Percentiles rank a stretch among this genome's conserved stretches.
Evolutionary conservation across 1,140 invertebrate genomes (phyloP).

Genomic region (Pentalonia nigronervosa): DNA sequence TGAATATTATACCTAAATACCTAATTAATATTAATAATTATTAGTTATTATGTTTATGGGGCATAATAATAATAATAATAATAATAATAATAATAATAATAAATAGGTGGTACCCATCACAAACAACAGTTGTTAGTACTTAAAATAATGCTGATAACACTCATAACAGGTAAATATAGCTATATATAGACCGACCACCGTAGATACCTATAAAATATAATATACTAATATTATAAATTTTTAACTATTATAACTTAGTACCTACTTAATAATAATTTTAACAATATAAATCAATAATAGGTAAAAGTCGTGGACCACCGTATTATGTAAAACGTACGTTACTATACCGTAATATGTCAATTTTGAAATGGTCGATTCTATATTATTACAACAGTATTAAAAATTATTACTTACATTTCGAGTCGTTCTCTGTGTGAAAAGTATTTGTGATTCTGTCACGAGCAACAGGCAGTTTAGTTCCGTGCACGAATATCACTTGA

Average conservation of each 20-base stretch:
- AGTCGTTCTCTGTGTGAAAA: not conserved
- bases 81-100: not conserved
- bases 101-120: not conserved
- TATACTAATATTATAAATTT: too few relatives aligned
- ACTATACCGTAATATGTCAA: not conserved
- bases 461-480: not conserved
- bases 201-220: not conserved
- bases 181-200: not conserved
- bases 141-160: not conserved
- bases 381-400: not conserved
- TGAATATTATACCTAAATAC: not conserved
- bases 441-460: not conserved
- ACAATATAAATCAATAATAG: not conserved
- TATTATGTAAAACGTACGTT: not conserved
- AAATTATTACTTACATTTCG: not conserved
- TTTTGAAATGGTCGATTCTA: not conserved
- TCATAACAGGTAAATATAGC: not conserved
- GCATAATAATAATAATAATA: not conserved
- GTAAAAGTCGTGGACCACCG: not conserved
- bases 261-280: not conserved
- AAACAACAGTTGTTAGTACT: not conserved
- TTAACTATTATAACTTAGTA: too few relatives aligned
- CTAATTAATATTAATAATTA: slow-evolving; percentile 14
- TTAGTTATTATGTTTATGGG: not conserved
- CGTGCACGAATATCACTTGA: not conserved